Conservation (phyloP, 92 coral and sea anemone genomes). For the Zoanthus sansibaricus region DNA sequence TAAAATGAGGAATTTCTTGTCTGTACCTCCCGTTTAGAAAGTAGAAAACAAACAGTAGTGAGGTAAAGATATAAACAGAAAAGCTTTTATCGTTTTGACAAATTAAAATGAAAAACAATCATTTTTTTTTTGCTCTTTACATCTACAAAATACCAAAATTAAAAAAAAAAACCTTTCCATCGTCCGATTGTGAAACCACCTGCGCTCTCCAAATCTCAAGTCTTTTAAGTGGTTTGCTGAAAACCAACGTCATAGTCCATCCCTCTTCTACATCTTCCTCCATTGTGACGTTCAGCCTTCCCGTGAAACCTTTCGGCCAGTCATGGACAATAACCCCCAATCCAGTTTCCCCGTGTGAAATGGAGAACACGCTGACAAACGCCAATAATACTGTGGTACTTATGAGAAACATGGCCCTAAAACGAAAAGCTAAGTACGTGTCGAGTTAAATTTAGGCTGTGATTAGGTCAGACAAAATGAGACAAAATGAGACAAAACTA, state of each 20-base stretch:
- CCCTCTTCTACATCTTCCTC: conserved; percentile 37
- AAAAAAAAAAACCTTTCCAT: conserved; percentile 23
- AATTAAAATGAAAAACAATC: too few relatives aligned
- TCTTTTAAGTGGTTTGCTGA: conserved; percentile 32
- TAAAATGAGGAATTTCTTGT: too few relatives aligned
- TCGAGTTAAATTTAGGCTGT: too few relatives aligned
- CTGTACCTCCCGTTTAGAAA: too few relatives aligned
- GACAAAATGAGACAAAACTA: too few relatives aligned
- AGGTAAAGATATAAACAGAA: too few relatives aligned
- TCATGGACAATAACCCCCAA: conserved; percentile 21
- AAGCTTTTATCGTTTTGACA: too few relatives aligned
- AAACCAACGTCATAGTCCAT: conserved; percentile 32
- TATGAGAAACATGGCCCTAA: conserved; percentile 15
- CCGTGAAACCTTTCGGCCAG: conserved; percentile 48
- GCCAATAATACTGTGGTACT: background rate
- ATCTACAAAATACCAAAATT: background rate
- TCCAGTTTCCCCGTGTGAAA: conserved; percentile 16
- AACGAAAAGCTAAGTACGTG: background rate
- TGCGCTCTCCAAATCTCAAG: conserved; percentile 44
- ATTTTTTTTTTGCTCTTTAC: too few relatives aligned
- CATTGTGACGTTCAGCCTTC: conserved; percentile 34
- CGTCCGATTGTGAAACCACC: conserved; percentile 42
- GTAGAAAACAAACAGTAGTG: too few relatives aligned
- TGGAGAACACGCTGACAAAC: conserved; percentile 12
- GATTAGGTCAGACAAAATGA: too few relatives aligned